These are phyloP conservation scores for Rhopilema esculentum DNA, from an alignment of 30 jellyfish, hydroid and myxozoan genomes.

Conservation along the genomic window DNA sequence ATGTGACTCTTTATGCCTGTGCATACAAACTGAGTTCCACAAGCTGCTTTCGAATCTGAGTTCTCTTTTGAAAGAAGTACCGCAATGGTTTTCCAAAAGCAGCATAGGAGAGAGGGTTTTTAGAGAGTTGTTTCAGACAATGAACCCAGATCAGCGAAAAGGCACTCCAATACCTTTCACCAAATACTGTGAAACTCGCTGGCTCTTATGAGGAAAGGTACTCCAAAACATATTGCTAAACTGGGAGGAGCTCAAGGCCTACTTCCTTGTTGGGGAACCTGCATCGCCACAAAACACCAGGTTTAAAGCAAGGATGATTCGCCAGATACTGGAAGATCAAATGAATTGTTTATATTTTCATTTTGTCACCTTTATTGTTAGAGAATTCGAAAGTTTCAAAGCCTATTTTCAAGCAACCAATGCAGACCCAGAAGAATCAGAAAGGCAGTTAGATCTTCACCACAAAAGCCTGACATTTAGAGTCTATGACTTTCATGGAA, in stretches of 20 bases:
- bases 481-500: too few relatives aligned
- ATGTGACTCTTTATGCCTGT: slow-evolving; percentile 74
- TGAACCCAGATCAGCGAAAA: slow-evolving; percentile 32
- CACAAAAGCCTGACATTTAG: too few relatives aligned
- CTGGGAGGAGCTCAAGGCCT: too few relatives aligned
- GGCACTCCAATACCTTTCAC: slow-evolving; percentile 64
- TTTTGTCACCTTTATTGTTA: slow-evolving; percentile 53
- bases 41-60: slow-evolving; percentile 60
- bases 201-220: slow-evolving; percentile 87
- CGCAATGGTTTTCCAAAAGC: slow-evolving; percentile 68
- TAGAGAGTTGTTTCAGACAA: slow-evolving; percentile 29
- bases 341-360: slow-evolving; percentile 50
- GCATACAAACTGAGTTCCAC: slow-evolving; percentile 43
- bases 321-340: slow-evolving; percentile 52
- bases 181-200: slow-evolving; percentile 50
- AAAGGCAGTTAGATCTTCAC: too few relatives aligned
- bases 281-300: slow-evolving; percentile 8
- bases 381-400: slow-evolving; percentile 65
- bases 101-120: slow-evolving; percentile 59
- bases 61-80: slow-evolving; percentile 25
- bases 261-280: slow-evolving; percentile 54
- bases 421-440: too few relatives aligned
- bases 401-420: too few relatives aligned
- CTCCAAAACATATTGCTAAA: too few relatives aligned
- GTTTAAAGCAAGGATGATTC: slow-evolving; percentile 58